These are phyloP conservation scores for Charadrius vociferus DNA, from an alignment of 2,113 vertebrate species.

Conservation along the genomic window DNA sequence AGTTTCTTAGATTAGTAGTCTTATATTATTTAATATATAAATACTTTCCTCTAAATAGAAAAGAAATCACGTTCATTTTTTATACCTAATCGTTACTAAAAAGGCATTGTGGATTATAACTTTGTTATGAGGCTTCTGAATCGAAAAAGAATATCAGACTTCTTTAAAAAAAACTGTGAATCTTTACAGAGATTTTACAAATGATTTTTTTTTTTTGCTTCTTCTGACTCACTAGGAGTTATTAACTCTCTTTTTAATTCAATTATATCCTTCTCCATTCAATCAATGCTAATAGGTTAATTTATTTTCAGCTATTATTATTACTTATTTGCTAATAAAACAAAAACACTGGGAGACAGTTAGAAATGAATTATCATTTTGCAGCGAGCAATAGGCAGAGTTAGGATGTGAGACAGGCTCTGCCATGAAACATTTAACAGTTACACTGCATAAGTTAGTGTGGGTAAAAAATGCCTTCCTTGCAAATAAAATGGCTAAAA, in stretches of 20 bases:
- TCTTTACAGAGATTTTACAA: neutral
- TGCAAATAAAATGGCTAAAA: neutral
- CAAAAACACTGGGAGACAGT: neutral
- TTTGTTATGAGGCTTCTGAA: neutral
- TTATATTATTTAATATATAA: neutral
- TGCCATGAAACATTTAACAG: neutral
- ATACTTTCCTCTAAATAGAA: neutral
- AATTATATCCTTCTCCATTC: neutral
- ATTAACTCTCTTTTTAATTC: neutral
- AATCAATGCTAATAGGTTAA: neutral
- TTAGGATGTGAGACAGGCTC: neutral
- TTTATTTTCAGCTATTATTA: neutral
- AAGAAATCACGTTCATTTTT: neutral
- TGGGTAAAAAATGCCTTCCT: neutral
- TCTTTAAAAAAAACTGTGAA: neutral
- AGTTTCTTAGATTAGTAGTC: neutral
- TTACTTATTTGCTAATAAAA: neutral
- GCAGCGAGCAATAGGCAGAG: neutral
- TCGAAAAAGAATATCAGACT: neutral
- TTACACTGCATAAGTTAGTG: neutral
- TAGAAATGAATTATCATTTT: neutral
- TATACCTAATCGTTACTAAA: neutral
- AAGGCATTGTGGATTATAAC: neutral
- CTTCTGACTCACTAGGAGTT: neutral
- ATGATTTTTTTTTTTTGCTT: neutral